Conservation (phyloP, 2,888 invertebrate genomes). For the Spicauda simplicius region DNA sequence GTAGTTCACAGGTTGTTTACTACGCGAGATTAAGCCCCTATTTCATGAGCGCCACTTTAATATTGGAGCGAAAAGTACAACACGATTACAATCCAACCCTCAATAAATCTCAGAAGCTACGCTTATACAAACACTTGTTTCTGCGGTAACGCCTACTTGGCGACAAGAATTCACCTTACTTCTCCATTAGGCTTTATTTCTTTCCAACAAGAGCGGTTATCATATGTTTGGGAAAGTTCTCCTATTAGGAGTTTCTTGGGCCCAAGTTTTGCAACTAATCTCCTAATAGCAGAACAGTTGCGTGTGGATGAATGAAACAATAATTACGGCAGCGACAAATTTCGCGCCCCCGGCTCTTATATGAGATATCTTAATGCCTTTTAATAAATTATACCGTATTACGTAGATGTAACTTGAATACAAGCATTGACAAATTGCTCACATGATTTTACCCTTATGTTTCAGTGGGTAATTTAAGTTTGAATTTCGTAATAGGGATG, state of each 20-base stretch:
- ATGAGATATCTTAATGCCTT: conserved; percentile 38
- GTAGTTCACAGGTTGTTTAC: conserved; percentile 6
- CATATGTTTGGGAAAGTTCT: conserved; percentile 37
- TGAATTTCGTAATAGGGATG: conserved; percentile 10
- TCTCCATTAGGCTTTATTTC: conserved; percentile 24
- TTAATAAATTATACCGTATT: conserved; percentile 34
- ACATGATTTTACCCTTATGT: conserved; percentile 6
- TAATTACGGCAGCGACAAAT: conserved; percentile 48
- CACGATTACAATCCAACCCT: conserved; percentile 33
- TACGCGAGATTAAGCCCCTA: conserved; percentile 16
- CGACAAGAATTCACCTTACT: conserved; percentile 23
- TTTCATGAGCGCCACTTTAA: conserved; percentile 41
- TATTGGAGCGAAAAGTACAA: conserved; percentile 45
- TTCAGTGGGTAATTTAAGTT: conserved; percentile 6
- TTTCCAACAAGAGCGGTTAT: conserved; percentile 34
- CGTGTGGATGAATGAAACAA: conserved; percentile 53
- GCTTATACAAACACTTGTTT: conserved; percentile 53
- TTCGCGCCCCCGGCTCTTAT: conserved; percentile 36
- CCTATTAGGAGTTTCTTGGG: conserved; percentile 56
- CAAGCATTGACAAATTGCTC: conserved; percentile 34
- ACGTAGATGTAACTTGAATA: conserved; percentile 22
- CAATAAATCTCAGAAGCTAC: conserved; percentile 46
- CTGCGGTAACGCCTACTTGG: conserved; percentile 44
- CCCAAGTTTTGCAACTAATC: conserved; percentile 64
- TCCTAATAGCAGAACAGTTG: conserved; percentile 63